These are phyloP conservation scores for Drusus annulatus DNA, from an alignment of 1,140 invertebrate genomes.

Conservation along the genomic window DNA sequence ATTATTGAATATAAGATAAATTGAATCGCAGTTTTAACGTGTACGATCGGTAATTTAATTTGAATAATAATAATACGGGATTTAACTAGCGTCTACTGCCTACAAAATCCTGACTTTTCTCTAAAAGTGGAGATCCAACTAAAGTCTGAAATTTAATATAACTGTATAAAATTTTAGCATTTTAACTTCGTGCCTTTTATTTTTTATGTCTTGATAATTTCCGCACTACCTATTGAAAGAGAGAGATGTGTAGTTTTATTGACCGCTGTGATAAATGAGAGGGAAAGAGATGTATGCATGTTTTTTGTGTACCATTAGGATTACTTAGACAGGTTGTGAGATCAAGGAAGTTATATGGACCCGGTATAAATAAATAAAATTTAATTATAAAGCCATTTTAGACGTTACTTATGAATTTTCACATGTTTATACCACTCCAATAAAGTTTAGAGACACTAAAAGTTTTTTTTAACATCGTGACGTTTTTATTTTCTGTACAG, in stretches of 20 bases:
- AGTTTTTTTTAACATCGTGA: not conserved
- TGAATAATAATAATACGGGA: too few relatives aligned
- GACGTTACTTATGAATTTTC: conserved; percentile 53
- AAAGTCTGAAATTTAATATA: too few relatives aligned
- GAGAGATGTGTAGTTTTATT: not conserved
- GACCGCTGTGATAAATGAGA: not conserved
- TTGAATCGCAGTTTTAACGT: too few relatives aligned
- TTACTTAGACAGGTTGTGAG: not conserved
- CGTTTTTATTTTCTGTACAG: too few relatives aligned
- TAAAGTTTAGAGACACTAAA: conserved; percentile 53
- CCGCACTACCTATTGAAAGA: not conserved
- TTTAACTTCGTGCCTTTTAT: not conserved
- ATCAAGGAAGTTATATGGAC: conserved; percentile 36
- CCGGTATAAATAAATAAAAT: conserved; percentile 53
- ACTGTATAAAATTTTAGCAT: not conserved
- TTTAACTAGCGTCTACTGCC: too few relatives aligned
- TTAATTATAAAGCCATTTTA: conserved; percentile 51
- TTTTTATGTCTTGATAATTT: not conserved
- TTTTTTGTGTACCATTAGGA: not conserved
- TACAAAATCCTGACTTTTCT: too few relatives aligned
- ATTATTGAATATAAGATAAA: too few relatives aligned
- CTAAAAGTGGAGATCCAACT: too few relatives aligned
- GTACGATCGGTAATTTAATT: too few relatives aligned
- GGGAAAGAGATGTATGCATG: conserved; percentile 19
- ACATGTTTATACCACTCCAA: conserved; percentile 43